Base-by-base conservation (phyloP, 1,140 invertebrate species). In the Drosophila trapezifrons region DNA sequence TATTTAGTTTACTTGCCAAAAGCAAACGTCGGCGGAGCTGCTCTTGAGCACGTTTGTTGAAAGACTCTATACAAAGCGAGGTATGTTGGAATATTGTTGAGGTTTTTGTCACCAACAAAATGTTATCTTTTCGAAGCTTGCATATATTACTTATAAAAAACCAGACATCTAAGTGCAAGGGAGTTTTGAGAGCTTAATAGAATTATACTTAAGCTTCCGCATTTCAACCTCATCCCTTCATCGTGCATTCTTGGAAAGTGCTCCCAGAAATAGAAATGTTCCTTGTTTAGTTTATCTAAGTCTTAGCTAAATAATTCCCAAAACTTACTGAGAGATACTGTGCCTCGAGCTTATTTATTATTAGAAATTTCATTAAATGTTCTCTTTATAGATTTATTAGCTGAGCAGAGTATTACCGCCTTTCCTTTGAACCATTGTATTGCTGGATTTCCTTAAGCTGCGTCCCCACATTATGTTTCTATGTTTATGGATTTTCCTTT, bases 381-480 rank as follows among this genome's bases (percentile, higher is more conserved):
- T 38, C 10, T 20, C 8, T 10, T 9, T 15, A 38, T 38, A 18
- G 22, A 12, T 35, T 22, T 32, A 57, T 57, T 37, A 38, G 43
- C 45, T 7, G 13, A 18, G 15, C 32, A 71, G 65, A 40, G 67
- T 71, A 71, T 70, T 40, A 35, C 27, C 18, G 17, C 12, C 35
- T 22, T 3, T 15, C 13, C 37, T 62, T 38, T 73, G 67, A 60
- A 72, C 45, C 38, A 43, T 73, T 27, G 22, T 37, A 25, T 32
- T 9, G 32, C 18, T 60, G 32, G 18, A 38, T 63, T 73, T 49
- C 42, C 49, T 22, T 54, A 37, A 47, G 60, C 51, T 76, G 64
- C 52, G 67, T 56, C 77, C 73, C 77, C 73, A 67, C 56, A 81
- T 87, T 79, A 69, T 51, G 42, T 46, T 49, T 17, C 55, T 42